phyloP scores from a whole-genome alignment of 1,140 invertebrate species.

The Aphelenchoides besseyi region DNA sequence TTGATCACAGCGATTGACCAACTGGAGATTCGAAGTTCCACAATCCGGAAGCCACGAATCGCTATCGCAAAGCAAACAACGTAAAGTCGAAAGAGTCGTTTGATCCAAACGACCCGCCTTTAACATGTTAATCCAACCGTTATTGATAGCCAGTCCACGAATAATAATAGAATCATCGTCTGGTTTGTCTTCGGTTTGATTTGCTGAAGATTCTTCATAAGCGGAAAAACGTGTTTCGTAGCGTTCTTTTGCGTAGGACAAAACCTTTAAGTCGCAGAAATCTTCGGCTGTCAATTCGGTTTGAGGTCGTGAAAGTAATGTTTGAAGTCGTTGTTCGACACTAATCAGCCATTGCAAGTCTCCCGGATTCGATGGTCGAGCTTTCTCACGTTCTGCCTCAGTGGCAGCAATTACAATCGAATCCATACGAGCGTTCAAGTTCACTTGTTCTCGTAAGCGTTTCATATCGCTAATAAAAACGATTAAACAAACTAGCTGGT shows the following conservation, averaged over 20 bases:
- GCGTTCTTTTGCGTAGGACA: conserved; percentile 7
- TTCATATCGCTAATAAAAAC: conserved; percentile 1
- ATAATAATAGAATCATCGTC: neutral
- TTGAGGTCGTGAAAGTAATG: neutral
- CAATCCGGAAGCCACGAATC: neutral
- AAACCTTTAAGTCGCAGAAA: neutral
- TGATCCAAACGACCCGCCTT: neutral
- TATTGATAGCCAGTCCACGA: neutral
- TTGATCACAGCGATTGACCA: conserved; percentile 5
- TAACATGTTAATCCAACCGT: neutral
- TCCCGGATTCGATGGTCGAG: neutral
- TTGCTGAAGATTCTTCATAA: neutral
- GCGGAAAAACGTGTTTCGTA: neutral
- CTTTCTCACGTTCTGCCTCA: neutral
- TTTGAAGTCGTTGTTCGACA: neutral
- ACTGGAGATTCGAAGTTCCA: neutral
- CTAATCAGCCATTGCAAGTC: neutral
- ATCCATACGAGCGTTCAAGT: conserved; percentile 8
- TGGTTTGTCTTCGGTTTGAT: neutral
- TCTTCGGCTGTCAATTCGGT: neutral
- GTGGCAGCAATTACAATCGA: neutral
- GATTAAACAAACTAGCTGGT: neutral
- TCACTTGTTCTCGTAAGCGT: neutral
- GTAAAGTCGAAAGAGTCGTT: neutral
- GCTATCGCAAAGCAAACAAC: neutral